phyloP scores from a whole-genome alignment of 37 sponge, comb jelly and placozoan genomes.

The Ephydatia muelleri region DNA sequence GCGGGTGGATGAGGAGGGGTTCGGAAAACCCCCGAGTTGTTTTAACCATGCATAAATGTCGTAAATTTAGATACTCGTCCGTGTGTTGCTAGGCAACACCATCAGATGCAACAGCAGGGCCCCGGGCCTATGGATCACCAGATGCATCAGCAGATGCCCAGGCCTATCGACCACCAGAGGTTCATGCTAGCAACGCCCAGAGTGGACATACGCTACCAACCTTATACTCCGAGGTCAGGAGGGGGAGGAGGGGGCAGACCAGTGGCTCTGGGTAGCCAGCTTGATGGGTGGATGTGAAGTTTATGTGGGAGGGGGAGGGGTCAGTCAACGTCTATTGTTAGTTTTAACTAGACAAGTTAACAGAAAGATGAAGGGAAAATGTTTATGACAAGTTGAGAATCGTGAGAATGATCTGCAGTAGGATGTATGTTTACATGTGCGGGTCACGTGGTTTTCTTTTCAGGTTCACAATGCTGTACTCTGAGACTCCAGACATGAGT shows the following conservation, averaged over 20 bases:
- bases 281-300: not conserved
- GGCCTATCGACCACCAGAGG: not conserved
- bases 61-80: no score
- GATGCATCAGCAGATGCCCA: no score
- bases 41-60: no score
- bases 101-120: not conserved
- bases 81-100: not conserved
- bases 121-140: no score
- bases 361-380: not conserved
- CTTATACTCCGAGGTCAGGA: no score
- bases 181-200: not conserved
- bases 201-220: not conserved
- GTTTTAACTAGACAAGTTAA: not conserved
- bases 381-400: not conserved
- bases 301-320: not conserved
- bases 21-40: no score
- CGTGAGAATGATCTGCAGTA: not conserved
- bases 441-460: no score
- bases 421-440: not conserved
- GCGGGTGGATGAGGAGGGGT: no score
- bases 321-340: no score
- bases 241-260: not conserved
- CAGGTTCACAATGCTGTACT: no score
- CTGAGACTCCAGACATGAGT: no score
- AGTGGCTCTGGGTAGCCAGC: not conserved